These are phyloP conservation scores for Cricetomys ansorgei DNA, from an alignment of 2,113 vertebrate species.

Conservation along the genomic window DNA sequence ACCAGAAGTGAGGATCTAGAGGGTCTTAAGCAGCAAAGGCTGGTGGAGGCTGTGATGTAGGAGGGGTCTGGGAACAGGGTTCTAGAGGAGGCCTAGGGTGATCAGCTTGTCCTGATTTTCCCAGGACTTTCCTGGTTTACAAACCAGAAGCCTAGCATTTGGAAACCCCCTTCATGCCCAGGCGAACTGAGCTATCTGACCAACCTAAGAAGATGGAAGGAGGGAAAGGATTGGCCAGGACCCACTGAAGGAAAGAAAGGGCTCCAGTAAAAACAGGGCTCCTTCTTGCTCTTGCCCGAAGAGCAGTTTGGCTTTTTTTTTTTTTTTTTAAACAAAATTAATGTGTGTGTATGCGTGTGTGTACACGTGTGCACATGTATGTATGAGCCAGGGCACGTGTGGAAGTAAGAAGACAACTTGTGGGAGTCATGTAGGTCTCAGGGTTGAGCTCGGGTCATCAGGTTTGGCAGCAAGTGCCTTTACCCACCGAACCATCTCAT, in stretches of 20 bases:
- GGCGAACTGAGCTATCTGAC: neutral
- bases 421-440: neutral
- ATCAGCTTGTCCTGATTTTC: neutral
- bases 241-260: neutral
- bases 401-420: neutral
- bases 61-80: neutral
- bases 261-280: neutral
- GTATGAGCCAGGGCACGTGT: neutral
- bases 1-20: neutral
- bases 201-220: neutral
- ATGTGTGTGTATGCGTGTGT: neutral
- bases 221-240: neutral
- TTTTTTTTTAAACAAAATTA: neutral
- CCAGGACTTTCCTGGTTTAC: constrained; percentile 9
- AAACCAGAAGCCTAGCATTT: neutral
- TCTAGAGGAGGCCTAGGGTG: neutral
- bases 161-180: neutral
- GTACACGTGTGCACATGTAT: neutral
- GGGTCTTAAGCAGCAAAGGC: neutral
- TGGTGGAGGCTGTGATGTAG: neutral
- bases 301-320: neutral
- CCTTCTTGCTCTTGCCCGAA: neutral
- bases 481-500: neutral
- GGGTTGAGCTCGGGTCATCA: neutral
- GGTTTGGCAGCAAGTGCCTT: neutral